phyloP scores from a whole-genome alignment of 2,113 vertebrate genomes.

The Pao palembangensis region DNA sequence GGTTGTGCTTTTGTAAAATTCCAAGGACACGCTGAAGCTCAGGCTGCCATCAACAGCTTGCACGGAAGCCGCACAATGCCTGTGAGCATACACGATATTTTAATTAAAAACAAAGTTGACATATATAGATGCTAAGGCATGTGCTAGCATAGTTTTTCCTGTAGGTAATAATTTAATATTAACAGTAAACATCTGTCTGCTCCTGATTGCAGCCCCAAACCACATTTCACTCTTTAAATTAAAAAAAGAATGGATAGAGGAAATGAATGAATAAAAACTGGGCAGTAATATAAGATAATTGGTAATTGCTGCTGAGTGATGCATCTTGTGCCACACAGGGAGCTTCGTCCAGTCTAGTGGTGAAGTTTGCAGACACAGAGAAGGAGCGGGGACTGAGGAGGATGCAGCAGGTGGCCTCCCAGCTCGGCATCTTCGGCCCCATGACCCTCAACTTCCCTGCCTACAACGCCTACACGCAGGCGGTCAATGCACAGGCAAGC shows the following conservation, averaged over 20 bases:
- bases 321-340: conserved; percentile 68
- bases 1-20: conserved; percentile 92
- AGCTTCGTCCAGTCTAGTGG: conserved; percentile 89
- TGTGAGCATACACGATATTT: conserved; percentile 58
- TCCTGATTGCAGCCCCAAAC: neutral
- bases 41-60: conserved; percentile 88
- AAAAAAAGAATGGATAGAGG: conserved; percentile 8
- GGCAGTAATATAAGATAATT: neutral
- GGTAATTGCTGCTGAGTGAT: conserved; percentile 21
- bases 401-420: conserved; percentile 90
- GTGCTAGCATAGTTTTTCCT: neutral
- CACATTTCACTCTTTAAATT: conserved; percentile 4
- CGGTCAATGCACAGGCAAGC: conserved; percentile 77
- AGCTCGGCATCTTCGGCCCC: conserved; percentile 89
- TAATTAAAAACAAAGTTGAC: conserved; percentile 13
- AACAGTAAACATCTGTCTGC: neutral
- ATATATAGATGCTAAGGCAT: neutral
- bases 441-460: conserved; percentile 88
- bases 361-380: conserved; percentile 92
- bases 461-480: conserved; percentile 90
- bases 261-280: conserved; percentile 14
- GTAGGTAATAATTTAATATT: neutral
- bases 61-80: conserved; percentile 89
- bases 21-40: conserved; percentile 87
- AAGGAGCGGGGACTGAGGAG: conserved; percentile 86